Conservation (phyloP, 2,113 vertebrate genomes). For the Pipra filicauda region DNA sequence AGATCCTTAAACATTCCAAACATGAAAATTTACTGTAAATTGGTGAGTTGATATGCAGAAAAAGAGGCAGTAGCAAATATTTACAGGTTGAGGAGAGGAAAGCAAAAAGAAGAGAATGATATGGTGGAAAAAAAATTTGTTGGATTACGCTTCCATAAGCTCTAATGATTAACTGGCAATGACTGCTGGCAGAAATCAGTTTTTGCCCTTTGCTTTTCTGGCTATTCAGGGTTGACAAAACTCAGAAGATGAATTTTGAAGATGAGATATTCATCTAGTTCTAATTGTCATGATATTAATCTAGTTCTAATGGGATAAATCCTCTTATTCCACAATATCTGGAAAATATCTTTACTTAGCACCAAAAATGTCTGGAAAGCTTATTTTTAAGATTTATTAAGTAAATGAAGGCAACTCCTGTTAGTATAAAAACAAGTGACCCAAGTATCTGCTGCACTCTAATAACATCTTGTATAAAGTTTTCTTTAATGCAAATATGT, state of each 20-base stretch:
- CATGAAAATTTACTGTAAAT: background rate
- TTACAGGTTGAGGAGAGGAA: background rate
- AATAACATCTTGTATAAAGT: background rate
- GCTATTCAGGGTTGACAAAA: background rate
- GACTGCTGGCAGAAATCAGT: background rate
- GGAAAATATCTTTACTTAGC: background rate
- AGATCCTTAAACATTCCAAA: background rate
- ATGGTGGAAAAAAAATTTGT: background rate
- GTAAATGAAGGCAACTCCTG: background rate
- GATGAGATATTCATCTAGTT: background rate
- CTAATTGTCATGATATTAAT: background rate
- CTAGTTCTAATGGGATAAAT: background rate
- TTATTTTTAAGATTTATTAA: background rate
- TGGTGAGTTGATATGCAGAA: background rate
- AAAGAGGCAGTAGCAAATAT: background rate
- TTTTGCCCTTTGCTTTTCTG: background rate
- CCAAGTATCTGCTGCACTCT: background rate
- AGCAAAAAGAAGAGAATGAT: background rate
- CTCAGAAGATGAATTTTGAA: background rate
- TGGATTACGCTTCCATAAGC: background rate
- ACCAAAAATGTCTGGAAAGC: background rate
- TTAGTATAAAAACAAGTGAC: background rate
- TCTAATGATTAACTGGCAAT: background rate
- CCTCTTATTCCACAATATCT: background rate
- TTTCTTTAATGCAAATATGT: background rate